These are phyloP conservation scores for Leucophenga maculata DNA, from an alignment of 2,888 invertebrate species.

Conservation along the genomic window DNA sequence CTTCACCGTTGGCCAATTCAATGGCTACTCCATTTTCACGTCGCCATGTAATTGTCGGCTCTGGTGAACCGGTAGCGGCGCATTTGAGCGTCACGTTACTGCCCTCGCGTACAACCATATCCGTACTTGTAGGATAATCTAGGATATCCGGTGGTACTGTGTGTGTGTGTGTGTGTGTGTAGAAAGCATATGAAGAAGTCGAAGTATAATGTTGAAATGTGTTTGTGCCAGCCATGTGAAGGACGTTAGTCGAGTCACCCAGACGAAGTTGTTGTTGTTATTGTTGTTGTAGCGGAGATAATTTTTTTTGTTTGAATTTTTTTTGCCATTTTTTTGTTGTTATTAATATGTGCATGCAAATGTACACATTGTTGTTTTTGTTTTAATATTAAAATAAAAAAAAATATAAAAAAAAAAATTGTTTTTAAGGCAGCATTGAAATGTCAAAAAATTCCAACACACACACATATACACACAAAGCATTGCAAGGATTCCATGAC, in stretches of 20 bases:
- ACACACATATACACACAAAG: not conserved
- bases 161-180: too few relatives aligned
- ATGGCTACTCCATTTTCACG: constrained; percentile 86
- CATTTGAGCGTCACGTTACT: constrained; percentile 89
- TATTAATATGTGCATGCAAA: constrained; percentile 18
- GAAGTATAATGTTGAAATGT: constrained; percentile 41
- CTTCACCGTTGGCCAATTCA: constrained; percentile 79
- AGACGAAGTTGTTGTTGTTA: constrained; percentile 44
- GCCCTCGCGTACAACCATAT: constrained; percentile 90
- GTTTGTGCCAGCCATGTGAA: constrained; percentile 48
- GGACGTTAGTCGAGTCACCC: constrained; percentile 27
- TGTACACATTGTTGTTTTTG: not conserved
- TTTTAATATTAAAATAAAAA: not conserved
- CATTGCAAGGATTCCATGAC: constrained; percentile 10
- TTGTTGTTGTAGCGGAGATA: constrained; percentile 3
- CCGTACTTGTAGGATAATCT: constrained; percentile 87
- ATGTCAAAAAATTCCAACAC: constrained; percentile 27
- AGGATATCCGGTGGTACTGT: constrained; percentile 89
- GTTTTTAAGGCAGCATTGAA: constrained; percentile 20
- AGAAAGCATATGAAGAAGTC: not conserved
- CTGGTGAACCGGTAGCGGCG: constrained; percentile 89
- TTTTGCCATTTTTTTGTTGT: not conserved
- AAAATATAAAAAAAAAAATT: not conserved
- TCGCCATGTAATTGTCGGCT: constrained; percentile 90
- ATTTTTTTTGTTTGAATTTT: constrained; percentile 8